These are phyloP conservation scores for Corvus hawaiiensis DNA, from an alignment of 2,113 vertebrate species.

Conservation along the genomic window DNA sequence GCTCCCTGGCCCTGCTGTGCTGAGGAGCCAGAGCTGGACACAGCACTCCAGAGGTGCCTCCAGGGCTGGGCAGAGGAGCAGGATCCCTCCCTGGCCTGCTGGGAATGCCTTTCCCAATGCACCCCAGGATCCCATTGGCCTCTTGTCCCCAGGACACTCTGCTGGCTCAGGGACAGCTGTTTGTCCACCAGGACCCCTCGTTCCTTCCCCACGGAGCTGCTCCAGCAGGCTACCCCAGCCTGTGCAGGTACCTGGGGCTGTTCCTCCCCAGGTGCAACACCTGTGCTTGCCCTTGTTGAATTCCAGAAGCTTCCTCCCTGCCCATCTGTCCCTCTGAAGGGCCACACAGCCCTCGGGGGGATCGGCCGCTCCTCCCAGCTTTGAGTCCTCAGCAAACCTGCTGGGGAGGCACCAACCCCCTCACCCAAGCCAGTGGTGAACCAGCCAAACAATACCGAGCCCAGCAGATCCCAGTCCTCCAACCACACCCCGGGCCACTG, in stretches of 20 bases:
- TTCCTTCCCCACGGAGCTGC: background rate
- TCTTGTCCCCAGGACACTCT: background rate
- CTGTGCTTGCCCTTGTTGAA: background rate
- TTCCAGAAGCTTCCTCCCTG: background rate
- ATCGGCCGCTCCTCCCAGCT: background rate
- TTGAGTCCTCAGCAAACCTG: background rate
- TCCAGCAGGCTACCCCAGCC: background rate
- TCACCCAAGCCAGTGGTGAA: background rate
- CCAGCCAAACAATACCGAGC: background rate
- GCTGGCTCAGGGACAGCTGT: background rate
- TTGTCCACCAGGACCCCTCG: no score
- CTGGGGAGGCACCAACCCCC: background rate
- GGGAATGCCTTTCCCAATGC: background rate
- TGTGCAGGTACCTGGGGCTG: background rate
- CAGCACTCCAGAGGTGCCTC: background rate
- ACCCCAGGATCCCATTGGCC: background rate
- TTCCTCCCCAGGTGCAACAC: background rate
- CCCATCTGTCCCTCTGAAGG: background rate
- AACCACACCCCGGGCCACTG: no score
- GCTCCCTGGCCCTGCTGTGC: background rate
- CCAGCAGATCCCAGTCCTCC: background rate
- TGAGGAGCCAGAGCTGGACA: background rate
- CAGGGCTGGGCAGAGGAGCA: background rate
- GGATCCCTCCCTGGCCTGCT: background rate
- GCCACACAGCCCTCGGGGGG: background rate